Evolutionary conservation across 2,113 vertebrate species (phyloP).

Genomic region (Pelmatolapia mariae): DNA sequence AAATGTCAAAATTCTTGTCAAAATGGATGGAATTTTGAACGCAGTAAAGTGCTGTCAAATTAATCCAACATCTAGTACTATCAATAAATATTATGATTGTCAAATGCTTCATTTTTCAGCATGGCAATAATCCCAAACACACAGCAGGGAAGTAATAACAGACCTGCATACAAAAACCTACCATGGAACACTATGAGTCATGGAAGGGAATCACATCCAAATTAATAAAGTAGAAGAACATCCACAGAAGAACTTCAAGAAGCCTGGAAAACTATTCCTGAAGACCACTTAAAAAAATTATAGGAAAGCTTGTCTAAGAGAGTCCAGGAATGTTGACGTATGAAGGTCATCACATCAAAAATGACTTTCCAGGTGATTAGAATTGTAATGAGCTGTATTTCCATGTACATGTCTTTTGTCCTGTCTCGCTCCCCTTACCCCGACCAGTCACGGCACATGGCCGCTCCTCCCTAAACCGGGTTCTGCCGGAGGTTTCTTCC

Average conservation of each 20-base stretch:
- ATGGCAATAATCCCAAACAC: neutral
- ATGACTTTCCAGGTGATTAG: neutral
- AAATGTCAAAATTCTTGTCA: neutral
- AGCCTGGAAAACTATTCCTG: neutral
- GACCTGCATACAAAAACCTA: neutral
- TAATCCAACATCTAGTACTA: neutral
- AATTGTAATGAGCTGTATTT: neutral
- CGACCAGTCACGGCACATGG: neutral
- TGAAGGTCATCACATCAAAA: neutral
- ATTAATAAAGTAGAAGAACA: neutral
- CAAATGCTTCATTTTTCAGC: neutral
- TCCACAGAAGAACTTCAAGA: neutral
- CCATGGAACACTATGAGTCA: neutral
- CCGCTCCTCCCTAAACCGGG: fast-evolving
- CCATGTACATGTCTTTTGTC: neutral
- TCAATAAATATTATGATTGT: neutral
- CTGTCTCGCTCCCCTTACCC: neutral
- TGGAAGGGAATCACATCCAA: neutral
- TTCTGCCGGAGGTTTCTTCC: neutral
- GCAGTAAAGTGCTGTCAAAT: neutral
- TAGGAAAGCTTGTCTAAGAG: neutral
- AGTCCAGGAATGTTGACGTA: neutral
- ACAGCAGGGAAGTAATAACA: neutral
- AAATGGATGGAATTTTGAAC: neutral
- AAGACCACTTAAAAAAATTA: neutral